Percentiles rank a stretch among this genome's conserved stretches.
Conservation (phyloP, 2,888 invertebrate species). For the Tupiocoris notatus region DNA sequence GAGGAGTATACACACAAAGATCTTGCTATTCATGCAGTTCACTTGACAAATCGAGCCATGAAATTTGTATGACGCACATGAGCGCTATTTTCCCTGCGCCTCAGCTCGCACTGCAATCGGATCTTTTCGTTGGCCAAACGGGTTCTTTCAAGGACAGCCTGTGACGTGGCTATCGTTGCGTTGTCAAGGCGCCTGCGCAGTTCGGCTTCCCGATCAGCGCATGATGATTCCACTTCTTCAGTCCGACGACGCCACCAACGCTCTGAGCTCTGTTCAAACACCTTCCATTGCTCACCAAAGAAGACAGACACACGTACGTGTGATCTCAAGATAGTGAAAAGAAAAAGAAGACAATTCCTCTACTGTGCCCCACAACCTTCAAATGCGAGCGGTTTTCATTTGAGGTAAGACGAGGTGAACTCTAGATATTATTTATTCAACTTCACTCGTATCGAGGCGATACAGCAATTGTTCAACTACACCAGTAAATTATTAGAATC, state of each 20-base stretch:
- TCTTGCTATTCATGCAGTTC: conserved; percentile 13
- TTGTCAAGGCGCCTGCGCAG: conserved; percentile 60
- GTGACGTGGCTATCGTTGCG: conserved; percentile 70
- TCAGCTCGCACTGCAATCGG: conserved; percentile 58
- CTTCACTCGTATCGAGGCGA: too few relatives aligned
- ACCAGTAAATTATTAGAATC: too few relatives aligned
- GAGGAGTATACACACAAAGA: conserved; percentile 16
- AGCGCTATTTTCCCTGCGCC: conserved; percentile 36
- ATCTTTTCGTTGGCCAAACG: conserved; percentile 70
- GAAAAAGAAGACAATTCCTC: not conserved
- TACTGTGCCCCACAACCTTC: too few relatives aligned
- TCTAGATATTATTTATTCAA: too few relatives aligned
- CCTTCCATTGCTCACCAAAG: conserved; percentile 2
- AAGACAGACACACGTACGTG: not conserved
- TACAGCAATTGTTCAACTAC: too few relatives aligned
- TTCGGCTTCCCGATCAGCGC: conserved; percentile 53
- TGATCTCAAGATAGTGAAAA: not conserved
- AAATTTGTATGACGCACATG: conserved; percentile 43
- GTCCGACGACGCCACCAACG: conserved; percentile 44
- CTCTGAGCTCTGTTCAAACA: conserved; percentile 36
- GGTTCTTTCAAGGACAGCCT: conserved; percentile 70
- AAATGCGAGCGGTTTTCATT: too few relatives aligned
- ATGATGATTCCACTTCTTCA: conserved; percentile 42
- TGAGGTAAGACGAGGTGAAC: too few relatives aligned
- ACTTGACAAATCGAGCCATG: conserved; percentile 32